Evolutionary conservation across 2,888 invertebrate genomes (phyloP).

Genomic region (Nemapogon koenigi): DNA sequence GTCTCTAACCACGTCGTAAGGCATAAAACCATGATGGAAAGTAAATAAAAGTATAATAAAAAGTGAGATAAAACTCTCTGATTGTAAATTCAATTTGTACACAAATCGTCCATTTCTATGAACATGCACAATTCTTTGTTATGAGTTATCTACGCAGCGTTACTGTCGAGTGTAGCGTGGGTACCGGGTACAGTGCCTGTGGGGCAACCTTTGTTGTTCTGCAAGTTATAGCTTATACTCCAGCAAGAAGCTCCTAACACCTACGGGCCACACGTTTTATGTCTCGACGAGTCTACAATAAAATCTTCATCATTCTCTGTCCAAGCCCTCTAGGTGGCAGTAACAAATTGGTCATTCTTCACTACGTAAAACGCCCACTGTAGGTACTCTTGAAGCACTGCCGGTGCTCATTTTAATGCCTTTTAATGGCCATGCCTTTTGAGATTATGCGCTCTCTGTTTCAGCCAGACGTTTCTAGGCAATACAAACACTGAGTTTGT

Average conservation of each 20-base stretch:
- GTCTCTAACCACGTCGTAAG: too few species aligned
- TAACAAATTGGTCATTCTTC: constrained; percentile 53
- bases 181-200: constrained; percentile 25
- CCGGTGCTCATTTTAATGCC: constrained; percentile 28
- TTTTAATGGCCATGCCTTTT: constrained; percentile 40
- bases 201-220: constrained; percentile 33
- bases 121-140: constrained; percentile 7
- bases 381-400: constrained; percentile 16
- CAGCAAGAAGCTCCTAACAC: constrained; percentile 21
- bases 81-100: constrained; percentile 6
- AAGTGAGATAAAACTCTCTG: background rate
- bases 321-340: constrained; percentile 29
- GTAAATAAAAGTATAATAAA: background rate
- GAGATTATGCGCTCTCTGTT: constrained; percentile 34
- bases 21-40: background rate
- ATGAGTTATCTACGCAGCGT: constrained; percentile 28
- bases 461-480: constrained; percentile 43
- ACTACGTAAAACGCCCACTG: constrained; percentile 37
- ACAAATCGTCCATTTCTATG: constrained; percentile 7
- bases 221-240: constrained; percentile 34
- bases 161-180: constrained; percentile 37
- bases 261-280: constrained; percentile 21
- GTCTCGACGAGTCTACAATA: constrained; percentile 32
- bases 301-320: constrained; percentile 46
- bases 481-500: constrained; percentile 53